These are phyloP conservation scores for Melieria omissa DNA, from an alignment of 2,888 invertebrate genomes.

Conservation along the genomic window DNA sequence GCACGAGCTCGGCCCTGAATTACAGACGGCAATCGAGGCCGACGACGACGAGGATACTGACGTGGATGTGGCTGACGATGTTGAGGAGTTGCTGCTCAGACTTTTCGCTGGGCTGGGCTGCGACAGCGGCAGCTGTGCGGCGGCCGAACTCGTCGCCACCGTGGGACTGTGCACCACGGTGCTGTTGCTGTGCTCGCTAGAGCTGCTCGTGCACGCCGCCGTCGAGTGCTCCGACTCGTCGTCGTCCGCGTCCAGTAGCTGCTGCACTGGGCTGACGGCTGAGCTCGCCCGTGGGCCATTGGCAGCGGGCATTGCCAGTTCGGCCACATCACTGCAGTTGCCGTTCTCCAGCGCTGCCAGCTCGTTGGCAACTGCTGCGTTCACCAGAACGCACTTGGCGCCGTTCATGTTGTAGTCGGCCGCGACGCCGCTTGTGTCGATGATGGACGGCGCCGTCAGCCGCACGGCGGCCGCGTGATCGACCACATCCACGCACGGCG, in stretches of 20 bases:
- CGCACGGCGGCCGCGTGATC: constrained; percentile 43
- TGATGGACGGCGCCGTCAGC: constrained; percentile 35
- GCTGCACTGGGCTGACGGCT: constrained; percentile 46
- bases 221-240: constrained; percentile 61
- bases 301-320: constrained; percentile 13
- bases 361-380: neutral
- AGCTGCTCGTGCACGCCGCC: constrained; percentile 62
- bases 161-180: constrained; percentile 61
- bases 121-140: constrained; percentile 30
- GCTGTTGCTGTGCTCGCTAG: constrained; percentile 62
- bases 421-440: constrained; percentile 31
- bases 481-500: constrained; percentile 48
- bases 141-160: constrained; percentile 39
- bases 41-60: constrained; percentile 43
- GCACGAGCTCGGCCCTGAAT: constrained; percentile 47
- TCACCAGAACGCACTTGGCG: constrained; percentile 32
- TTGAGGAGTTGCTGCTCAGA: constrained; percentile 53
- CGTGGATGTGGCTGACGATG: constrained; percentile 42
- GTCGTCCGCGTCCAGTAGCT: constrained; percentile 52
- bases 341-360: constrained; percentile 50
- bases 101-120: constrained; percentile 57
- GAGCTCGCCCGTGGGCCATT: constrained; percentile 39
- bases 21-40: constrained; percentile 45
- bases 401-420: constrained; percentile 62
- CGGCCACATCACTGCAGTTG: constrained; percentile 41